phyloP scores from a whole-genome alignment of 2,888 invertebrate species.

The Byasa hedistus region DNA sequence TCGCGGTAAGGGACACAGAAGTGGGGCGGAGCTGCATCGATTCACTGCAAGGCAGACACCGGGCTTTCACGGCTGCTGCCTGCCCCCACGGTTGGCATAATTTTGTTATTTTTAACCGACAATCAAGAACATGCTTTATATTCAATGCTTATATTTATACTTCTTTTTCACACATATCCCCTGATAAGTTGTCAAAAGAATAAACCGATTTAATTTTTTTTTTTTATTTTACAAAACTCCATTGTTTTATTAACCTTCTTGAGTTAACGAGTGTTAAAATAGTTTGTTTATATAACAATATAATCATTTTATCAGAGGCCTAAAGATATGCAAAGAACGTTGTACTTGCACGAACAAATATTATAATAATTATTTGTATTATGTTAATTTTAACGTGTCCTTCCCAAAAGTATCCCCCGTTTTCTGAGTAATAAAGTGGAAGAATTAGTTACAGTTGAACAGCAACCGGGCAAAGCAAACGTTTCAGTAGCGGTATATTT shows the following conservation, averaged over 20 bases:
- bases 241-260: no score
- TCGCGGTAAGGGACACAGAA: conserved; percentile 40
- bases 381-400: conserved; percentile 13
- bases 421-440: conserved; percentile 22
- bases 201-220: no score
- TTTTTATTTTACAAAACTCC: no score
- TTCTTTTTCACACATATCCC: no score
- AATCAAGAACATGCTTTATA: no score
- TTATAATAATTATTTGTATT: conserved; percentile 2
- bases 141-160: no score
- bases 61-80: conserved; percentile 41
- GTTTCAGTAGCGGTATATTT: not conserved
- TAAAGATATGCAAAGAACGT: conserved; percentile 5
- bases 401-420: conserved; percentile 12
- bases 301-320: not conserved
- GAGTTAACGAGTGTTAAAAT: no score
- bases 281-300: no score
- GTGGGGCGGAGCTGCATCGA: conserved; percentile 67
- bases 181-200: no score
- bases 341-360: conserved; percentile 10
- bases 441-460: conserved; percentile 17
- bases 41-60: conserved; percentile 58
- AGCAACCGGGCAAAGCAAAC: conserved; percentile 10
- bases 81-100: conserved; percentile 56
- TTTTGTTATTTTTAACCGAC: conserved; percentile 45